Percentiles rank a stretch among this genome's conserved stretches.
These are phyloP conservation scores for Aurelia aurita DNA, from an alignment of 30 jellyfish, hydroid and myxozoan species.

Conservation along the genomic window DNA sequence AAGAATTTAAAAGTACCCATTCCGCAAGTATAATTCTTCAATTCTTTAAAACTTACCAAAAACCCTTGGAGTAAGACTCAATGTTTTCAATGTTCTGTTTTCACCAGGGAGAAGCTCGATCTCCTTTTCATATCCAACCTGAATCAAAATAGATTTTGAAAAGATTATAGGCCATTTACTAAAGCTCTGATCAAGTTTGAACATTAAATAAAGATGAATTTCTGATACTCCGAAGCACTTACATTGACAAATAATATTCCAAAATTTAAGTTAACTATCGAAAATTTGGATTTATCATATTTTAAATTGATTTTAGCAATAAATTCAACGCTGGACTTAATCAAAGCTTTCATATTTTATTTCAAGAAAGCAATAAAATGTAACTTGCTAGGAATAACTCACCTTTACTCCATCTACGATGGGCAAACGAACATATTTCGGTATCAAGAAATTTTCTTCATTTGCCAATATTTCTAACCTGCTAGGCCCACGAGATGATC, in stretches of 20 bases:
- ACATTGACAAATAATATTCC: too few relatives aligned
- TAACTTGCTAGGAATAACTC: background rate
- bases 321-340: background rate
- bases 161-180: background rate
- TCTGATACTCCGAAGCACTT: too few relatives aligned
- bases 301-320: too few relatives aligned
- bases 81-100: constrained; percentile 34
- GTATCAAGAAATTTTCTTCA: background rate
- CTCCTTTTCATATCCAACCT: constrained; percentile 65
- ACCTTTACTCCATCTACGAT: constrained; percentile 40
- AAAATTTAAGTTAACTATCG: too few relatives aligned
- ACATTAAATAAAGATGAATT: background rate
- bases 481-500: background rate
- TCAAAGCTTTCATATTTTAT: background rate
- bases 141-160: background rate
- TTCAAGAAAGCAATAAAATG: background rate
- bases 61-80: constrained; percentile 62
- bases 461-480: background rate
- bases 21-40: too few relatives aligned
- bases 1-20: too few relatives aligned
- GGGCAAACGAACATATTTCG: constrained; percentile 42
- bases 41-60: constrained; percentile 46
- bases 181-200: background rate
- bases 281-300: too few relatives aligned
- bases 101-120: constrained; percentile 62